Evolutionary conservation across 2,113 vertebrate species (phyloP).

Genomic region (Egretta garzetta): DNA sequence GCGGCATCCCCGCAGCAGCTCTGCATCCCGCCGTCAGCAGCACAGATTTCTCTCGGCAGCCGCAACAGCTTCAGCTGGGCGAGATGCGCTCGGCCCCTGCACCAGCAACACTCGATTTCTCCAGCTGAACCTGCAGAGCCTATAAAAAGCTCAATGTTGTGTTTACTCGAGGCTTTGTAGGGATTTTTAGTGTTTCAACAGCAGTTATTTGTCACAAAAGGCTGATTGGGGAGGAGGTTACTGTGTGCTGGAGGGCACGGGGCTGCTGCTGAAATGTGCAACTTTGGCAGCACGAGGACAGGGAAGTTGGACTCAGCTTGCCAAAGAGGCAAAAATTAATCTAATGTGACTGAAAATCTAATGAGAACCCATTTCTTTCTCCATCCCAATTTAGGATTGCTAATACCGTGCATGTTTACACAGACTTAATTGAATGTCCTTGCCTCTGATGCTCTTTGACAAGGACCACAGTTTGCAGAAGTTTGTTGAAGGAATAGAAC

Average conservation of each 20-base stretch:
- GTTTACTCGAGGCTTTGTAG: neutral
- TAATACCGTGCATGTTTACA: neutral
- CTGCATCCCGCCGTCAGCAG: neutral
- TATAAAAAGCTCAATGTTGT: neutral
- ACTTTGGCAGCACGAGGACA: neutral
- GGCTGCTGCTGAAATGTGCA: neutral
- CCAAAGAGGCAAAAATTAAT: conserved; percentile 6
- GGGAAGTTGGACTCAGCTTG: neutral
- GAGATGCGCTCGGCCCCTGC: rapidly evolving
- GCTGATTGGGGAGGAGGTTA: neutral
- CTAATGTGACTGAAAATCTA: neutral
- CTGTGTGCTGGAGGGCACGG: neutral
- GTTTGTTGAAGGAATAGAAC: neutral
- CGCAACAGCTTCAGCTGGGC: neutral
- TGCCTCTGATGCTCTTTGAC: neutral
- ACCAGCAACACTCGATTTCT: neutral
- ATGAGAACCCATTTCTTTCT: neutral
- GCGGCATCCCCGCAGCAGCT: neutral
- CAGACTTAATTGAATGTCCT: neutral
- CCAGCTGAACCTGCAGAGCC: neutral
- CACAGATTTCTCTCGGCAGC: neutral
- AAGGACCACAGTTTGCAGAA: neutral
- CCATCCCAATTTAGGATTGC: neutral
- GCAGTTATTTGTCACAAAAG: neutral
- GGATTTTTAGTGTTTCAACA: neutral